These are phyloP conservation scores for Barnardius zonarius DNA, from an alignment of 2,113 vertebrate genomes.

Conservation along the genomic window DNA sequence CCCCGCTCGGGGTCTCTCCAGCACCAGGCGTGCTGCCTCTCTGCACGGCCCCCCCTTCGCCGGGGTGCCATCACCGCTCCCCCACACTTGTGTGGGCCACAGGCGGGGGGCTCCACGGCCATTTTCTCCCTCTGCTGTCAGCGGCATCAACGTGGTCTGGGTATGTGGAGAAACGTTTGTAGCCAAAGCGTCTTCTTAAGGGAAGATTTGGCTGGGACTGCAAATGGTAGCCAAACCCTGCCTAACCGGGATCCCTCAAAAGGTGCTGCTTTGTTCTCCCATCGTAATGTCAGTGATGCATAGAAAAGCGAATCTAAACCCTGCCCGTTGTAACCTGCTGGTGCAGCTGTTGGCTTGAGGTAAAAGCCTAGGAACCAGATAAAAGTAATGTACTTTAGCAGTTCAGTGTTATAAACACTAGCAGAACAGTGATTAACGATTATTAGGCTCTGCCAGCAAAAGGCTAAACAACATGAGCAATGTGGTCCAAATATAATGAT, in stretches of 20 bases:
- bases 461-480: neutral
- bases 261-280: neutral
- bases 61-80: fast-evolving
- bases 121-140: fast-evolving
- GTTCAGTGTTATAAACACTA: neutral
- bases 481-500: neutral
- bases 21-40: neutral
- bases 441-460: neutral
- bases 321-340: neutral
- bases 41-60: too few species aligned
- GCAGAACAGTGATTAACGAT: neutral
- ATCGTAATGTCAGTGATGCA: neutral
- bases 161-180: neutral
- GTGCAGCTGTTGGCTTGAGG: neutral
- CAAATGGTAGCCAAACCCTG: fast-evolving
- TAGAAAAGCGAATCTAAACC: neutral
- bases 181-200: fast-evolving
- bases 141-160: fast-evolving
- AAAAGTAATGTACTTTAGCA: neutral
- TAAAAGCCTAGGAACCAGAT: neutral
- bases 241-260: neutral
- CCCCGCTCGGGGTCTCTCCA: too few species aligned
- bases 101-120: neutral
- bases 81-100: too few species aligned
- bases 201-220: neutral